These are phyloP conservation scores for Cyclargus thomasi DNA, from an alignment of 1,140 invertebrate genomes.

Conservation along the genomic window DNA sequence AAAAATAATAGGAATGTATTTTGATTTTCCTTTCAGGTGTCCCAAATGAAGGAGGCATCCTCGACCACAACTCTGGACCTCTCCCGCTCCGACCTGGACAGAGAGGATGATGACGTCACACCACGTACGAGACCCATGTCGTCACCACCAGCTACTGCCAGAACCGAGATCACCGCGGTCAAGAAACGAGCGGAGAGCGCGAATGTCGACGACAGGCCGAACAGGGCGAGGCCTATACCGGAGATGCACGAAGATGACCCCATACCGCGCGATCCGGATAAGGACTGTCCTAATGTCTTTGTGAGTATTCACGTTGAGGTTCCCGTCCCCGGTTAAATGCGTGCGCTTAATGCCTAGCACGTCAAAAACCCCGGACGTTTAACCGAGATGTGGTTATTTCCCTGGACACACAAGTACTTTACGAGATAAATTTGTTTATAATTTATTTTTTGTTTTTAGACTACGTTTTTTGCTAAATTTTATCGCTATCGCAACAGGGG, in stretches of 20 bases:
- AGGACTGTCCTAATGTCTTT: conserved; percentile 53
- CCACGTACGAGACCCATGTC: conserved; percentile 26
- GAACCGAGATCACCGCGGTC: conserved; percentile 33
- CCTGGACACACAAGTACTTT: too few relatives aligned
- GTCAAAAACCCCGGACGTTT: too few relatives aligned
- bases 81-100: conserved; percentile 40
- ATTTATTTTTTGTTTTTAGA: too few relatives aligned
- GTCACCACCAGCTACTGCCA: conserved; percentile 35
- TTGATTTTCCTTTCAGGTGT: conserved; percentile 26
- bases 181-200: conserved; percentile 43
- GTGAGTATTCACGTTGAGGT: too few relatives aligned
- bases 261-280: conserved; percentile 52
- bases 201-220: conserved; percentile 32
- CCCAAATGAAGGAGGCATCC: conserved; percentile 43
- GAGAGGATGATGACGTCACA: conserved; percentile 34
- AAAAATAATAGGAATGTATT: too few relatives aligned
- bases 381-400: too few relatives aligned
- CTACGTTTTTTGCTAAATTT: too few relatives aligned
- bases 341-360: too few relatives aligned
- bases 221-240: conserved; percentile 54
- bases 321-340: too few relatives aligned
- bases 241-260: conserved; percentile 32
- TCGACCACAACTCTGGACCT: conserved; percentile 40
- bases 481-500: too few relatives aligned
- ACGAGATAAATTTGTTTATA: too few relatives aligned